Evolutionary conservation across 2,888 invertebrate genomes (phyloP), one percentile per base, ranked within the genome.

Genomic region (Lithosia quadra): DNA sequence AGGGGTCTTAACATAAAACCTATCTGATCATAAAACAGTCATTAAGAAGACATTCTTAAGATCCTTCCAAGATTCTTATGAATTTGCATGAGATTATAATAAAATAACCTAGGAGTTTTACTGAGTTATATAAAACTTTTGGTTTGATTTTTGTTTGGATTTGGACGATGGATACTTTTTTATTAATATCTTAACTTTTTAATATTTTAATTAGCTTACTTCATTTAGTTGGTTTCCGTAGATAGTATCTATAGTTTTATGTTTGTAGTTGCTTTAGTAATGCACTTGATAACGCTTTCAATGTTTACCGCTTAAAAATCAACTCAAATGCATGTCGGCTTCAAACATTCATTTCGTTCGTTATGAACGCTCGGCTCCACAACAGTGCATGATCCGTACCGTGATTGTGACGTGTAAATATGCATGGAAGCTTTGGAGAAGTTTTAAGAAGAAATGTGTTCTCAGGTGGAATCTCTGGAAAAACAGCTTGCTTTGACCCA

Each of bases 381-480:
- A 84, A 80, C 84, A 84, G 88, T 86, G 93, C 93, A 92, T 91
- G 92, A 70, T 81, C 74, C 76, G 82, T 83, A 79, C 76, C 79
- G 82, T 78, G 83, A 69, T 75, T 80, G 80, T 85, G 83, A 78
- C 78, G 82, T 91, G 91, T 91, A 90, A 83, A 91, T 91, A 88
- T 90, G 92, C 92, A 92, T 91, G 92, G 88, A 89, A 83, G 75
- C 76, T 78, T 73, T 79, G 85, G 85, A 86, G 89, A 86, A 78
- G 83, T 87, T 90, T 78, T 92, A 93, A 93, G 93, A 88, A 91
- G 91, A 89, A 82, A 80, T 93, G 91, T 94, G 90, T 95, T 92
- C 94, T 88, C 94, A 95, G 95, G 95, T 95, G 36, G 95, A 95
- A 88, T 96, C 95, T 78, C 90, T 96, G 82, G 96, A 96, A 87